Percentiles rank a stretch among this genome's conserved stretches.
Evolutionary conservation across 2,113 vertebrate species (phyloP).

Genomic region (Kobus ellipsiprymnus): DNA sequence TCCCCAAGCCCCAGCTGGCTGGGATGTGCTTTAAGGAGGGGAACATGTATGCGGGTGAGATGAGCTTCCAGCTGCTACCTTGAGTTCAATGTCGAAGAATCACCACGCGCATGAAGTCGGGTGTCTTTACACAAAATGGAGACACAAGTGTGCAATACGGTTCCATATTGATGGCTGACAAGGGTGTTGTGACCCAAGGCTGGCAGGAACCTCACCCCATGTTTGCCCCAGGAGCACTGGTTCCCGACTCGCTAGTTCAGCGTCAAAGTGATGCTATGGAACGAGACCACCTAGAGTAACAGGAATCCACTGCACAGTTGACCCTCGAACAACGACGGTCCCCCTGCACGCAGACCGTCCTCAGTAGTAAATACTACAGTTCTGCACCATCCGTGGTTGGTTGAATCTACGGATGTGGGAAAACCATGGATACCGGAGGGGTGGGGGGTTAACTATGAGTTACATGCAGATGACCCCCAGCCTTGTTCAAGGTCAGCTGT

Average conservation of each 20-base stretch:
- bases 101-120: accelerated
- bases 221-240: background rate
- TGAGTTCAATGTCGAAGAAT: accelerated
- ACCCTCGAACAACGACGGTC: background rate
- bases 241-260: accelerated
- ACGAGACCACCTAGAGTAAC: accelerated
- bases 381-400: background rate
- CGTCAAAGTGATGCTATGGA: accelerated
- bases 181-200: background rate
- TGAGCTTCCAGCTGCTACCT: background rate
- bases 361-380: background rate
- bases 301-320: background rate
- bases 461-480: background rate
- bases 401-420: background rate
- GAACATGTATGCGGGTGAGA: accelerated
- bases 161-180: accelerated
- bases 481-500: background rate
- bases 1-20: background rate
- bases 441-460: background rate
- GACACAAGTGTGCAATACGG: accelerated
- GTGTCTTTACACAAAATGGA: background rate
- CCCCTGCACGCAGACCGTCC: background rate
- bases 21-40: accelerated
- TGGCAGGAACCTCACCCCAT: accelerated
- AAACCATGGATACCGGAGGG: background rate